phyloP scores from a whole-genome alignment of 2,113 vertebrate species.

The Rhagologus leucostigma region DNA sequence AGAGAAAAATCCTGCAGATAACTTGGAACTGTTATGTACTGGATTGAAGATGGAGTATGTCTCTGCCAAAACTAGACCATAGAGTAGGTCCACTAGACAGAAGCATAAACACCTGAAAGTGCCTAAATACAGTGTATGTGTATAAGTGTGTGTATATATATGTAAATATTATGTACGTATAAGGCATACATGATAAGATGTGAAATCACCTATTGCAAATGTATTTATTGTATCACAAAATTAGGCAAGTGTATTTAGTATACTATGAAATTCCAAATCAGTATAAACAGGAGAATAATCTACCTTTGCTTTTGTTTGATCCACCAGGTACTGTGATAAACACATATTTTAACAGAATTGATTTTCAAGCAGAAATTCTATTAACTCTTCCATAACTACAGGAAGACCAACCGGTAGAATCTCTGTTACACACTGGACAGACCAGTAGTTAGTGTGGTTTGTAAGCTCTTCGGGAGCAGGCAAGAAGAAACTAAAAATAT shows the following conservation, averaged over 20 bases:
- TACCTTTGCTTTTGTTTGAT: background rate
- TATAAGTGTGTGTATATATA: background rate
- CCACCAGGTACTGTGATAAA: background rate
- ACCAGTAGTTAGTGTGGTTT: background rate
- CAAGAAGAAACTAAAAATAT: background rate
- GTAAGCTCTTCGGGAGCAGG: background rate
- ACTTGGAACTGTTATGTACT: background rate
- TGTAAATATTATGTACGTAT: background rate
- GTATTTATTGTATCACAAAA: background rate
- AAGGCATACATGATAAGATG: background rate
- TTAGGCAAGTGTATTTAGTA: background rate
- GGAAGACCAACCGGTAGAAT: background rate
- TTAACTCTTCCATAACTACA: background rate
- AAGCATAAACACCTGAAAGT: background rate
- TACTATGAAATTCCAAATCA: background rate
- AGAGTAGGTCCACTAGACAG: background rate
- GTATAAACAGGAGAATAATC: background rate
- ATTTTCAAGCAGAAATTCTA: background rate
- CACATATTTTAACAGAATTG: background rate
- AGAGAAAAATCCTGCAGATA: slow-evolving; percentile 40
- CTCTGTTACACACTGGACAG: background rate
- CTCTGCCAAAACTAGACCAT: background rate
- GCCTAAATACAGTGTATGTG: background rate
- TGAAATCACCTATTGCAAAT: background rate
- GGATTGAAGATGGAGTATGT: background rate